Base-by-base conservation (phyloP, 2,113 vertebrate genomes). In the Peucedramus taeniatus region DNA sequence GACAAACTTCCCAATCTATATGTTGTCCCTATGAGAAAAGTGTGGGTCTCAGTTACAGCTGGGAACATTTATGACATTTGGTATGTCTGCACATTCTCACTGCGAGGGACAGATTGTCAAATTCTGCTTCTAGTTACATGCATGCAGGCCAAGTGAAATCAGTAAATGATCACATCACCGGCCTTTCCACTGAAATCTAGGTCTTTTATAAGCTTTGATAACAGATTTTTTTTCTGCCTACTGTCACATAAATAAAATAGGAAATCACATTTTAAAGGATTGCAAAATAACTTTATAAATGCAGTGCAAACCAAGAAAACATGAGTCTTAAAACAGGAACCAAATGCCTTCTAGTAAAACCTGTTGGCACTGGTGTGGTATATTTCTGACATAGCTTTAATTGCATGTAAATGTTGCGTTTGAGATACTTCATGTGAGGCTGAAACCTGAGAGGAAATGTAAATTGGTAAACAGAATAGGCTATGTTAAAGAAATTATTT, bases 171-270 rank as follows among this genome's bases (percentile, higher is more conserved):
- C 90, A 60, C 39, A 90, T 87, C 54, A 24, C 40, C 1, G 13
- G 64, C 92, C 84, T 96, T 89, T 87, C 5, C 76, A 91, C 72
- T 97, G 51, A 96, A 96, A 93, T 93, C 83, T 96, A 97, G 72
- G 50, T 76, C 89, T 97, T 97, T 94, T 90, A 93, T 87, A 96
- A 97, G 89, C 70, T 85, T 95, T 81, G 85, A 70, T 95, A 88
- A 89, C 68, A 93, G 84, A 95, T 74, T 70, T 76, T 71, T 96
- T 96, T 96, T 77, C 87, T 86, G 30, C 53, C 93, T 91, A 56
- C 65, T 89, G 53, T 97, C 72, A 91, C 90, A 95, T 93, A 96
- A 98, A 97, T 92, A 96, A 97, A 97, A 97, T 94, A 97, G 71
- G 93, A 97, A 97, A 97, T 97, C 74, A 78, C 95, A 92, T 96